Evolutionary conservation across 2,797 vertebrate species (phyloP).

Genomic region (Sciurus carolinensis): DNA sequence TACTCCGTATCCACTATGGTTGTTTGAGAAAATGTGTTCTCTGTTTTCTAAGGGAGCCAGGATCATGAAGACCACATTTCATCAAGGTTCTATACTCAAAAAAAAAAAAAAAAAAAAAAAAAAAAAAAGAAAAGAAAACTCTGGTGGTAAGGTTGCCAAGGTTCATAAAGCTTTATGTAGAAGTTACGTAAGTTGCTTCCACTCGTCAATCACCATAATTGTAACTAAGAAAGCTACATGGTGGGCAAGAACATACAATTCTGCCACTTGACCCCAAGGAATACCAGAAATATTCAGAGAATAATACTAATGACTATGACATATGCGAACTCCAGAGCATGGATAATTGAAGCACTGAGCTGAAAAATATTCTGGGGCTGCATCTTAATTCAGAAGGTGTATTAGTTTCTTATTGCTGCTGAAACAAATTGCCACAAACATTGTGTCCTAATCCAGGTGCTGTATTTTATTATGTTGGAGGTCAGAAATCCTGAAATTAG

Average conservation of each 20-base stretch:
- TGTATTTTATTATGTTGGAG: background rate
- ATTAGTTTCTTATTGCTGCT: background rate
- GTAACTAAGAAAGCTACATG: background rate
- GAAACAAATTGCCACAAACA: background rate
- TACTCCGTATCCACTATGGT: background rate
- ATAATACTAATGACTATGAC: background rate
- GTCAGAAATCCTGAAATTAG: background rate
- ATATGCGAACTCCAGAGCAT: background rate
- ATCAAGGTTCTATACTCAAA: background rate
- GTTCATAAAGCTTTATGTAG: background rate
- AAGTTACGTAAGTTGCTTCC: background rate
- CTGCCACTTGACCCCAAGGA: background rate
- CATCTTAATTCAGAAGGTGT: background rate
- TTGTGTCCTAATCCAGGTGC: background rate
- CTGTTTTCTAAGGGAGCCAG: background rate
- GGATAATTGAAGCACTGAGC: background rate
- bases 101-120: too few relatives aligned
- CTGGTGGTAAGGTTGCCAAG: background rate
- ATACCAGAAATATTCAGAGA: background rate
- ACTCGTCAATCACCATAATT: background rate
- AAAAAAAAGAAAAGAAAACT: background rate
- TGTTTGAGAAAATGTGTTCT: background rate
- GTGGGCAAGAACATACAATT: background rate
- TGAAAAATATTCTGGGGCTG: background rate
- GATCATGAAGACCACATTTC: background rate